A percentile compares a stretch with the other conserved stretches of the same genome.
These are phyloP conservation scores for Campoletis raptor DNA, from an alignment of 2,888 invertebrate genomes.

Conservation along the genomic window DNA sequence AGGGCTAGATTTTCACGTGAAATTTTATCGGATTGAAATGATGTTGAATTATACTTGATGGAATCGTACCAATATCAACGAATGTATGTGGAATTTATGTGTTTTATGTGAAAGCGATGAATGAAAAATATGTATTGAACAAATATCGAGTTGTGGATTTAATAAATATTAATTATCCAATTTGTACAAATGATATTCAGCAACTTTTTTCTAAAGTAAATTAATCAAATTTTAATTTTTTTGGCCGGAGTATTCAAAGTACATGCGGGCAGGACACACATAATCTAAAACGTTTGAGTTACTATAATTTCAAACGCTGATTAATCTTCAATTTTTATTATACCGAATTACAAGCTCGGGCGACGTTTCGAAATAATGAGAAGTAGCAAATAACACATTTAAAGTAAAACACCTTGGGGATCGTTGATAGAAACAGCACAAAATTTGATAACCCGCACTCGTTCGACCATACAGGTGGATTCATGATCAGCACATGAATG, in stretches of 20 bases:
- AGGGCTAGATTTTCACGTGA: not conserved
- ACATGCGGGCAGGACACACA: not conserved
- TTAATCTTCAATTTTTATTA: not conserved
- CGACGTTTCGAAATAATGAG: conserved; percentile 50
- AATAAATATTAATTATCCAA: not conserved
- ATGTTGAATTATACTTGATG: not conserved
- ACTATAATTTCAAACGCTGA: not conserved
- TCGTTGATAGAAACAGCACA: not conserved
- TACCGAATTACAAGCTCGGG: not conserved
- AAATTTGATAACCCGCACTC: conserved; percentile 9
- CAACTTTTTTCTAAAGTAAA: not conserved
- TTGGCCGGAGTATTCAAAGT: not conserved
- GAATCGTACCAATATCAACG: not conserved
- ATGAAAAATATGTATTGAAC: not conserved
- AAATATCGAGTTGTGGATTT: not conserved
- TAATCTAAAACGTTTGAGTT: not conserved
- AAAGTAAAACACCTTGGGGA: conserved; percentile 1
- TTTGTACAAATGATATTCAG: not conserved
- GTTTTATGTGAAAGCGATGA: too few species aligned
- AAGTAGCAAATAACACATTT: conserved; percentile 24
- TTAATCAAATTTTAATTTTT: not conserved
- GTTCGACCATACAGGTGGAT: not conserved
- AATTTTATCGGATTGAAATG: not conserved
- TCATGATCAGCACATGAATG: not conserved
- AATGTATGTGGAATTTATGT: too few species aligned